Evolutionary conservation across 2,888 invertebrate genomes (phyloP), one percentile per base, ranked within the genome.

Genomic region (Pycnomerus fuliginosus): DNA sequence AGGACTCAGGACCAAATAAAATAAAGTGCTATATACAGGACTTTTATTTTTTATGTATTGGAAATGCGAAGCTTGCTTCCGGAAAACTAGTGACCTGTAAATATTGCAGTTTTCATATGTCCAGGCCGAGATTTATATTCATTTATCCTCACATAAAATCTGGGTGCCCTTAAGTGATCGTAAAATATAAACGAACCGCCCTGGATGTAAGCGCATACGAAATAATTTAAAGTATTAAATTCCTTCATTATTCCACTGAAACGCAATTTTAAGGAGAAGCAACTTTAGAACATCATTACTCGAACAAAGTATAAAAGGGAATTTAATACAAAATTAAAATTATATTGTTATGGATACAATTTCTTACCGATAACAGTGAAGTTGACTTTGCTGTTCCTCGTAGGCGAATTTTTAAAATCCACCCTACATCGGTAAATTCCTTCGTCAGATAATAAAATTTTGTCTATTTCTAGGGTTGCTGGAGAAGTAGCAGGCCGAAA

Each of bases 291-390:
- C 14, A 29, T 25, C 25, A 32, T 39, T 32, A 32, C 30, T 31
- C 32, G 3, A 15, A 7, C 7, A 20, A 32, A 25, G 14, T 7
- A 20, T 8, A 22, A 12, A n/a, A 3, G 20, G 35, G 13, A 42
- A 35, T 22, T 22, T 25, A 7, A 35, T 35, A 32, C 35, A 14
- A 42, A 42, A 42, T 35, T 34, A 42, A 35, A 42, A 28, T 27
- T 14, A 10, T 20, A 4, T 8, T 20, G 8, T 15, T 34, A 22
- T 11, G 16, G n/a, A 23, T 15, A 16, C 34, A 5, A 76, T n/a
- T n/a, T n/a, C 83, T 80, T 73, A 84, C 84, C 81, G 53, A 86
- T 84, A 51, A 86, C 83, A 53, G 85, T 84, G 58, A 86, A 79
- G 71, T 84, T 85, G 67, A 86, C 84, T 71, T 84, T 83, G 52